Base-by-base conservation (phyloP, 2,888 invertebrate genomes). In the Pachycephus smyrnensis region DNA sequence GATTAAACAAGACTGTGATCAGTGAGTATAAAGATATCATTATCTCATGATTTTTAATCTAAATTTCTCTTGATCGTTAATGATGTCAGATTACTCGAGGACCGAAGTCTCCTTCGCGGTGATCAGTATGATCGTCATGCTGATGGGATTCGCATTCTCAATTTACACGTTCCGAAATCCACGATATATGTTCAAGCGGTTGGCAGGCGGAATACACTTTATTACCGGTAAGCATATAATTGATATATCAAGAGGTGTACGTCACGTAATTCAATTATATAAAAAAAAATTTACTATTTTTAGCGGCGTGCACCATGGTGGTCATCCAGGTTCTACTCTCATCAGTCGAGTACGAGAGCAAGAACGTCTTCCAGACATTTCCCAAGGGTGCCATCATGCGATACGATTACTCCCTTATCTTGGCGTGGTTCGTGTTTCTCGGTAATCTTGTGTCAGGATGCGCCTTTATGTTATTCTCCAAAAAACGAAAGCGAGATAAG, bases 141-240 rank as follows among this genome's bases (percentile, higher is more conserved):
- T 95, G 73, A 94, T 97, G 94, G 96, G 96, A 0, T 95, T 96
- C 76, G 94, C 95, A 2, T 97, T 97, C 91, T 96, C 97, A 11
- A 93, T 95, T 82, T 97, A 97, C 90, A 97, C 97, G 30, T 96
- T 97, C 90, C 93, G 94, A 83, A 96, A 97, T 89, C 96, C 97
- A 4, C 94, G 97, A 6, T 97, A 97, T 90, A 97, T 96, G 95
- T 97, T 97, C 92, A 97, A 97, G 90, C 93, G 97, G 68, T 93
- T 97, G 35, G 96, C 97, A 4, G 97, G 96, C 0, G 96, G 96
- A 32, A 95, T 97, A 80, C 96, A 97, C 89, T 95, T 97, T 86
- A 95, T 97, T 79, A 95, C 96, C 89, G 95, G 96, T 96, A 91
- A 94, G 93, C 92, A 9, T 23, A 55, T 23, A 9, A 9, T 55